Conservation (phyloP, 2,113 vertebrate genomes). For the Elgaria multicarinata region DNA sequence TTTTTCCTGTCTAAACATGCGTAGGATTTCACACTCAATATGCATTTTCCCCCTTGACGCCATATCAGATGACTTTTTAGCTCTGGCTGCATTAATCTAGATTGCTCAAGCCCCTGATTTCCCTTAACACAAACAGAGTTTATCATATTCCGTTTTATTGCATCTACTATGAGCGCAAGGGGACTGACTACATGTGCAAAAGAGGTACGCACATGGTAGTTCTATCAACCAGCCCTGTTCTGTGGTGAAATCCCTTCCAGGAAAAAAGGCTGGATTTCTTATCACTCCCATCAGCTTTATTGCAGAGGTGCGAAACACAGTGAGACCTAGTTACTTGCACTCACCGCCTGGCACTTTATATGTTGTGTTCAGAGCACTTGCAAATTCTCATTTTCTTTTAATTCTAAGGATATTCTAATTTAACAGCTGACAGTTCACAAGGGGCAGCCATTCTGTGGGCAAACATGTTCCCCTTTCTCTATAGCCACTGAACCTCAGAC, state of each 20-base stretch:
- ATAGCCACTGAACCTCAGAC: not conserved
- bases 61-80: not conserved
- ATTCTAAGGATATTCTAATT: not conserved
- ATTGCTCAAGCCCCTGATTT: not conserved
- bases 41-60: not conserved
- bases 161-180: not conserved
- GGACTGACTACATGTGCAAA: not conserved
- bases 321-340: not conserved
- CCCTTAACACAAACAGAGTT: conserved; percentile 21
- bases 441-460: not conserved
- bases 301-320: conserved; percentile 28
- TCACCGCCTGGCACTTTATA: not conserved
- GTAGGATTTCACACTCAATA: not conserved
- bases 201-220: rapidly evolving
- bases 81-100: not conserved
- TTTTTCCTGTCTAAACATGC: too few relatives aligned
- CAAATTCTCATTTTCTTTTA: not conserved
- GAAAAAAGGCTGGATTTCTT: conserved; percentile 45
- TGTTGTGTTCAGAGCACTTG: not conserved
- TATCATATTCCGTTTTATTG: not conserved
- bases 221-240: conserved; percentile 25
- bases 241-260: not conserved
- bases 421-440: not conserved
- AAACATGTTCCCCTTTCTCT: not conserved
- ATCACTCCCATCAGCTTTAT: conserved; percentile 39